Conservation (phyloP, 1,140 invertebrate species). For the Psix sp. region DNA sequence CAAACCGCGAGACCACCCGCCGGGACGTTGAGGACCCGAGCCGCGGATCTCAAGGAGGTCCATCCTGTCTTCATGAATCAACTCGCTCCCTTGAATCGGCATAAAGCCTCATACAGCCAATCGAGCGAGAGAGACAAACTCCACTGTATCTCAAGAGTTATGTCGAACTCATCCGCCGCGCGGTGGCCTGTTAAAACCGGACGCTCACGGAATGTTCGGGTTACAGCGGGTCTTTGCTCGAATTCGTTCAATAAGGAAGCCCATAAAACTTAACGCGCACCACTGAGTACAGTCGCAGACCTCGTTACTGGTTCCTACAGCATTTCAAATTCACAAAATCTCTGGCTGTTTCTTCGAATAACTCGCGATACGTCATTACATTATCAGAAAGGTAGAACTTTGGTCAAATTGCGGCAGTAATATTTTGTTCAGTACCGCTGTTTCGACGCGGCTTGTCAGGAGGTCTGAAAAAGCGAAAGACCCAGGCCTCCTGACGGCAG, state of each 20-base stretch:
- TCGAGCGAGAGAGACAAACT: conserved; percentile 38
- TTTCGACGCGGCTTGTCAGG: too few species aligned
- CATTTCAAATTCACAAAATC: too few species aligned
- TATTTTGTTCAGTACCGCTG: too few species aligned
- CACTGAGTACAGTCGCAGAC: background rate
- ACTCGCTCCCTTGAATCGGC: conserved; percentile 74
- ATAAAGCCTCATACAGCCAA: conserved; percentile 71
- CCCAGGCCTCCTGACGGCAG: too few species aligned
- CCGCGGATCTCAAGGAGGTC: conserved; percentile 75
- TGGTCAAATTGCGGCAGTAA: too few species aligned
- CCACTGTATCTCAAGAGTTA: conserved; percentile 65
- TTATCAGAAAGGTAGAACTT: too few species aligned
- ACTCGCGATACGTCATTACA: too few species aligned
- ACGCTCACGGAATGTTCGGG: conserved; percentile 49
- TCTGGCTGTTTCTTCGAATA: too few species aligned
- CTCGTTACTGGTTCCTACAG: background rate
- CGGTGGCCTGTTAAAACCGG: conserved; percentile 61
- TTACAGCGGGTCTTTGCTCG: conserved; percentile 38
- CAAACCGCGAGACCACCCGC: conserved; percentile 76
- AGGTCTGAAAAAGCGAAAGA: too few species aligned
- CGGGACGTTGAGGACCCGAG: conserved; percentile 70
- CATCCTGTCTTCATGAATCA: conserved; percentile 77
- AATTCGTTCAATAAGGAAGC: conserved; percentile 51
- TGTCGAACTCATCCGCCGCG: conserved; percentile 58
- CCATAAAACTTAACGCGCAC: conserved; percentile 24